Percentiles rank a stretch among this genome's conserved stretches.
These are phyloP conservation scores for Grantiella picta DNA, from an alignment of 2,113 vertebrate genomes.

Conservation along the genomic window DNA sequence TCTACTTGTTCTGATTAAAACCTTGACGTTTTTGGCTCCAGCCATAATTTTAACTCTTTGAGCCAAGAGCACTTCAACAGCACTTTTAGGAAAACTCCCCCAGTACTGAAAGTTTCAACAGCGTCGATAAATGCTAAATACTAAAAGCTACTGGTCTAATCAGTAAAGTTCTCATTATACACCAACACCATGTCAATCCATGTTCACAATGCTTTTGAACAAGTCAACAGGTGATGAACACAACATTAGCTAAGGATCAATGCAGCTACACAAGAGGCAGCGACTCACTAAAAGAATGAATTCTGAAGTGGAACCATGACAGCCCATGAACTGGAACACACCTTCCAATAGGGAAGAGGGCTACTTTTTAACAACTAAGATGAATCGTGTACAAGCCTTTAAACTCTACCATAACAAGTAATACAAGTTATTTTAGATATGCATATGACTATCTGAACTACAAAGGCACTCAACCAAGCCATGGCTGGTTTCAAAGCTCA, in stretches of 20 bases:
- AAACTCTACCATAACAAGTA: not conserved
- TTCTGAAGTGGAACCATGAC: not conserved
- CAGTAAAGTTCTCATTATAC: not conserved
- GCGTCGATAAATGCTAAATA: not conserved
- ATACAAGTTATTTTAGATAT: not conserved
- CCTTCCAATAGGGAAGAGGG: not conserved
- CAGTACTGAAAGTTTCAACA: not conserved
- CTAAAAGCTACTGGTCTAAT: not conserved
- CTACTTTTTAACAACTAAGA: not conserved
- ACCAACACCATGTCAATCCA: not conserved
- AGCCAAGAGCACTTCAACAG: not conserved
- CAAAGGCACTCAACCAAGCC: not conserved
- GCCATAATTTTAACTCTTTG: not conserved
- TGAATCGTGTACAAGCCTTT: accelerated
- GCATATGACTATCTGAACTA: not conserved
- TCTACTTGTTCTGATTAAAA: not conserved
- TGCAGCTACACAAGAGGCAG: not conserved
- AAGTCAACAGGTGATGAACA: not conserved
- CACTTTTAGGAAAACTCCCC: not conserved
- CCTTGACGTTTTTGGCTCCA: not conserved
- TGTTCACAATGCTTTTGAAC: not conserved
- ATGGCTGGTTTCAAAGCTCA: not conserved
- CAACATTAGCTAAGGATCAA: not conserved
- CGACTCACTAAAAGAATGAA: not conserved
- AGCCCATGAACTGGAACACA: not conserved